A percentile compares a stretch with the other conserved stretches of the same genome.
Evolutionary conservation across 2,888 invertebrate genomes (phyloP).

Genomic region (Cheilosia grossa): DNA sequence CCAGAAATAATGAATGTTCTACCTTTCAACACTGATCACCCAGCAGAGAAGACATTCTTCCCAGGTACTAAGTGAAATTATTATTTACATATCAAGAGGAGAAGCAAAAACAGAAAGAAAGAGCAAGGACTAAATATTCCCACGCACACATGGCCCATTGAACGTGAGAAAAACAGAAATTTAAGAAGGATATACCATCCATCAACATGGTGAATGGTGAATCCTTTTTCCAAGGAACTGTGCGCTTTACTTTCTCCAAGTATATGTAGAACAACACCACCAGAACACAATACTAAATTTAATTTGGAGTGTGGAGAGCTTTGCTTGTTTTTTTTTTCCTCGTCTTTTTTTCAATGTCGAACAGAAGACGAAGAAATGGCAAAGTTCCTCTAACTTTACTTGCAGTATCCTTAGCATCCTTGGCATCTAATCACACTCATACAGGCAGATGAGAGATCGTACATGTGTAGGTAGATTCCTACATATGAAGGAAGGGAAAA

Average conservation of each 20-base stretch:
- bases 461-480: neutral
- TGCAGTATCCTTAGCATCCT: slow-evolving; percentile 65
- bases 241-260: slow-evolving; percentile 54
- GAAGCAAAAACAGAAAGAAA: slow-evolving; percentile 3
- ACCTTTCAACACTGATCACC: slow-evolving; percentile 69
- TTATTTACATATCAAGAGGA: slow-evolving; percentile 68
- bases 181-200: slow-evolving; percentile 60
- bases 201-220: slow-evolving; percentile 33
- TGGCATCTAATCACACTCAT: slow-evolving; percentile 64
- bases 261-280: slow-evolving; percentile 60
- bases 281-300: slow-evolving; percentile 65
- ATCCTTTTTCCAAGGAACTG: slow-evolving; percentile 60
- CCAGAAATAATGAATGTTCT: slow-evolving; percentile 66
- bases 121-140: slow-evolving; percentile 58
- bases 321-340: slow-evolving; percentile 45
- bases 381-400: slow-evolving; percentile 72
- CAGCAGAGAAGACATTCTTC: slow-evolving; percentile 70
- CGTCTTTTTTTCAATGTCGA: slow-evolving; percentile 68
- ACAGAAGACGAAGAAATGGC: slow-evolving; percentile 46
- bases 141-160: slow-evolving; percentile 58
- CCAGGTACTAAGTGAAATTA: slow-evolving; percentile 63
- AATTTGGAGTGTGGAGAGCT: slow-evolving; percentile 71
- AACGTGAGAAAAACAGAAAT: slow-evolving; percentile 70
- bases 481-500: neutral
- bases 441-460: slow-evolving; percentile 15